These are phyloP conservation scores for Drosophila affinis DNA, from an alignment of 2,888 invertebrate species.

Conservation along the genomic window DNA sequence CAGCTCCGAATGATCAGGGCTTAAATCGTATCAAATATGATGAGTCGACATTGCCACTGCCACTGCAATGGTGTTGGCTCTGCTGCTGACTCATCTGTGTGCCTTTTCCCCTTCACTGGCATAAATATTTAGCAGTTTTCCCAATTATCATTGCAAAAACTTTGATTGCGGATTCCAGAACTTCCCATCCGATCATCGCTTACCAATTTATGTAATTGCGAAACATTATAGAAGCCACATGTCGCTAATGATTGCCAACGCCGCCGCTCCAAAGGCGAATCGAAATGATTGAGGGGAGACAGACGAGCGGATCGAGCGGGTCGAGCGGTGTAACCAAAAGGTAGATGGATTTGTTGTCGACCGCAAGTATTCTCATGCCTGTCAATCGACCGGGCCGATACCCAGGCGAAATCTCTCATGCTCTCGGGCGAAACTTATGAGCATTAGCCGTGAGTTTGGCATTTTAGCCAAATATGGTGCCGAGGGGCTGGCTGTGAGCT, in stretches of 20 bases:
- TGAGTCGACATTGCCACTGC: constrained; percentile 14
- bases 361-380: constrained; percentile 70
- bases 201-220: constrained; percentile 58
- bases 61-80: constrained; percentile 49
- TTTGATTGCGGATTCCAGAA: constrained; percentile 37
- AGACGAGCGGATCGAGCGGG: background rate
- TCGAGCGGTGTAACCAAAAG: background rate
- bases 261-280: constrained; percentile 38
- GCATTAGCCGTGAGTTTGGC: constrained; percentile 75
- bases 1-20: constrained; percentile 59
- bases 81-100: constrained; percentile 26
- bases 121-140: constrained; percentile 58
- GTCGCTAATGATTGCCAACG: constrained; percentile 51
- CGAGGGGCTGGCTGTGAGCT: constrained; percentile 56
- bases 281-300: constrained; percentile 36
- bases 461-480: constrained; percentile 75
- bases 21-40: constrained; percentile 30
- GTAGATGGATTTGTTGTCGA: constrained; percentile 52
- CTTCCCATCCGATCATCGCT: constrained; percentile 44
- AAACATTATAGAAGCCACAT: constrained; percentile 48
- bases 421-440: constrained; percentile 59
- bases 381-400: constrained; percentile 55
- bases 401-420: constrained; percentile 12
- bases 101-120: constrained; percentile 25
- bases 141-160: constrained; percentile 42